phyloP scores from a whole-genome alignment of 2,888 invertebrate species.

The Endomychus coccineus region DNA sequence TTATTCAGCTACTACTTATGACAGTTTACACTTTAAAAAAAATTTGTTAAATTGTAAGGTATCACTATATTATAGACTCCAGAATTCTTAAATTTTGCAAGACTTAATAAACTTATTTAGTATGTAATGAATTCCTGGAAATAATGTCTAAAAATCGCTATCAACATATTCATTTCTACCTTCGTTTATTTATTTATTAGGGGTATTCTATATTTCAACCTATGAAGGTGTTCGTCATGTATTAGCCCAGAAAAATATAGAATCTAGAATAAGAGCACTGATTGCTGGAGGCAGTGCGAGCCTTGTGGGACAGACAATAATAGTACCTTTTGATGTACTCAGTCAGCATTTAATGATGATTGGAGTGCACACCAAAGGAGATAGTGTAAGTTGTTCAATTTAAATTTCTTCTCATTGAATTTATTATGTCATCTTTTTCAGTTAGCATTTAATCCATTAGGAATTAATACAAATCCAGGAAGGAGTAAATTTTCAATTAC shows the following conservation, averaged over 20 bases:
- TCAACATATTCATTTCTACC: too few relatives aligned
- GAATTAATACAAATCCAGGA: slow-evolving; percentile 56
- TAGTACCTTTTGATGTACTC: slow-evolving; percentile 93
- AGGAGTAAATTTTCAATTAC: slow-evolving; percentile 62
- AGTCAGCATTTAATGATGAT: slow-evolving; percentile 96
- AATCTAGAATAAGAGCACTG: slow-evolving; percentile 66
- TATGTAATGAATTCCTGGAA: too few relatives aligned
- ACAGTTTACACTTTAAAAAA: not conserved
- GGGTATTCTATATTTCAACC: slow-evolving; percentile 87
- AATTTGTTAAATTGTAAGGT: too few relatives aligned
- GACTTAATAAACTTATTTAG: too few relatives aligned
- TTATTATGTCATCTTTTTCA: slow-evolving; percentile 18
- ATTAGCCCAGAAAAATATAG: slow-evolving; percentile 57
- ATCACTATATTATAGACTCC: too few relatives aligned
- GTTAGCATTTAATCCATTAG: slow-evolving; percentile 62
- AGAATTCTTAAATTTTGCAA: too few relatives aligned
- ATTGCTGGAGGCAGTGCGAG: slow-evolving; percentile 89
- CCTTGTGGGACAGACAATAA: slow-evolving; percentile 86
- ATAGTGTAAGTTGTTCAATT: not conserved
- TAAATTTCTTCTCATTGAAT: not conserved
- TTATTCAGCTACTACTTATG: too few relatives aligned
- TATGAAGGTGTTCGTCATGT: slow-evolving; percentile 87
- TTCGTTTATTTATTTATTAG: slow-evolving; percentile 44
- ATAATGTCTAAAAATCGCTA: too few relatives aligned
- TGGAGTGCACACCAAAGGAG: slow-evolving; percentile 47